Conservation (phyloP, 2,888 invertebrate species). For the Drosophila nr. perissopoda region DNA sequence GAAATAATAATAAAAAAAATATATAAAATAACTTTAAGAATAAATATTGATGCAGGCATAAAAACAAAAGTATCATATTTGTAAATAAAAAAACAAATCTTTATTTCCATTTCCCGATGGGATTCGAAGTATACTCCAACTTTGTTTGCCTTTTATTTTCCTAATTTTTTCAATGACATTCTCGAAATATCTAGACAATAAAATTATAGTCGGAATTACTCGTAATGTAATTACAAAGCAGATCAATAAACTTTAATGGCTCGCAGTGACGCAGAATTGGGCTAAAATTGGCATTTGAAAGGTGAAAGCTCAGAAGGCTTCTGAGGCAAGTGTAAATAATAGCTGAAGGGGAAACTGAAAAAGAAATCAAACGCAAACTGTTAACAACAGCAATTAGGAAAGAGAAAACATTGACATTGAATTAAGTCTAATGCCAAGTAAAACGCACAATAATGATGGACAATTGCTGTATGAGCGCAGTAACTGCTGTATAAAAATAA, state of each 20-base stretch:
- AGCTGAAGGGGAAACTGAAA: neutral
- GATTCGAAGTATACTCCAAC: neutral
- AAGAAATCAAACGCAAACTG: neutral
- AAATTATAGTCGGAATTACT: neutral
- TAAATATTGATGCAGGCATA: neutral
- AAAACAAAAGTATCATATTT: neutral
- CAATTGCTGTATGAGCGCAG: constrained; percentile 38
- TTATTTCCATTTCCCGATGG: no score
- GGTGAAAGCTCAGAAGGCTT: constrained; percentile 23
- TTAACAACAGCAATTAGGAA: constrained; percentile 12
- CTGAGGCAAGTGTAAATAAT: constrained; percentile 12
- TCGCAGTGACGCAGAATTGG: constrained; percentile 24
- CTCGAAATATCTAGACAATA: neutral
- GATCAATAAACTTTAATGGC: constrained; percentile 15
- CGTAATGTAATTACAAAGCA: neutral
- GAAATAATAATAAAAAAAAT: neutral
- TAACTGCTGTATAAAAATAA: constrained; percentile 27
- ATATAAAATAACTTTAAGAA: neutral
- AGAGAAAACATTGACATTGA: constrained; percentile 73
- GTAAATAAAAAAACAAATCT: neutral
- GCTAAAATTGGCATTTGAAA: constrained; percentile 16
- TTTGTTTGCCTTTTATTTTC: neutral
- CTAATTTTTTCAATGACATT: neutral
- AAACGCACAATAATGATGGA: constrained; percentile 45
- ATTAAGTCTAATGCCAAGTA: constrained; percentile 51